Evolutionary conservation across 2,888 invertebrate genomes (phyloP).

Genomic region (Cerastis leucographa): DNA sequence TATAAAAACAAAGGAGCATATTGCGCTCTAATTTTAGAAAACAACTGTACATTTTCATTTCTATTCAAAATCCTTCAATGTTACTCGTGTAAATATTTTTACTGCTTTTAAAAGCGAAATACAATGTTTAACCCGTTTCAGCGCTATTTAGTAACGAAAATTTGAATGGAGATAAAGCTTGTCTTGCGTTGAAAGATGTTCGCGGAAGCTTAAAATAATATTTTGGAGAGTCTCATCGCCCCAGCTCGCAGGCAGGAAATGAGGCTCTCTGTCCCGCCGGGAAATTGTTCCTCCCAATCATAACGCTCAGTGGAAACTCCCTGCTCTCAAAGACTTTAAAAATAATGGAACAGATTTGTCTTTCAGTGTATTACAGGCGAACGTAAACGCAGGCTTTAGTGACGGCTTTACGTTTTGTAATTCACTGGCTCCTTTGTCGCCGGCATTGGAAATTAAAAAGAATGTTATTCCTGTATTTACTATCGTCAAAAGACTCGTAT

Average conservation of each 20-base stretch:
- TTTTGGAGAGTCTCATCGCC: slow-evolving; percentile 83
- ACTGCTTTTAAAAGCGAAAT: slow-evolving; percentile 49
- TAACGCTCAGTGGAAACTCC: slow-evolving; percentile 85
- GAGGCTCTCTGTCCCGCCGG: slow-evolving; percentile 88
- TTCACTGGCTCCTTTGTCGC: slow-evolving; percentile 57
- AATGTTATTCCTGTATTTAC: slow-evolving; percentile 31
- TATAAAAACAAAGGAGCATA: slow-evolving; percentile 41
- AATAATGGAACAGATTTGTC: slow-evolving; percentile 85
- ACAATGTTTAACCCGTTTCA: slow-evolving; percentile 63
- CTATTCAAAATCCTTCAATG: slow-evolving; percentile 52
- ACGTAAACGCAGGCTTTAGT: slow-evolving; percentile 70
- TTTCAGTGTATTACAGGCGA: slow-evolving; percentile 80
- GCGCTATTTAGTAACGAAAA: slow-evolving; percentile 62
- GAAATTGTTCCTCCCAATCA: slow-evolving; percentile 89
- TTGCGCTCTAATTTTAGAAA: slow-evolving; percentile 39
- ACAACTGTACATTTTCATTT: slow-evolving; percentile 40
- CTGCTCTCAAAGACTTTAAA: slow-evolving; percentile 85
- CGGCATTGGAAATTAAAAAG: slow-evolving; percentile 29
- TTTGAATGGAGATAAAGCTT: slow-evolving; percentile 76
- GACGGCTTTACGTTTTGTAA: slow-evolving; percentile 69
- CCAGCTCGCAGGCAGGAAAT: slow-evolving; percentile 86
- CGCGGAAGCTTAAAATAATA: slow-evolving; percentile 88
- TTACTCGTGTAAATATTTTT: slow-evolving; percentile 53
- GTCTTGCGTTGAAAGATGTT: slow-evolving; percentile 85
- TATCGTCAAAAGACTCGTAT: slow-evolving; percentile 33